Conservation (phyloP, 1,140 invertebrate species). For the Philotrypesis tridentata region DNA sequence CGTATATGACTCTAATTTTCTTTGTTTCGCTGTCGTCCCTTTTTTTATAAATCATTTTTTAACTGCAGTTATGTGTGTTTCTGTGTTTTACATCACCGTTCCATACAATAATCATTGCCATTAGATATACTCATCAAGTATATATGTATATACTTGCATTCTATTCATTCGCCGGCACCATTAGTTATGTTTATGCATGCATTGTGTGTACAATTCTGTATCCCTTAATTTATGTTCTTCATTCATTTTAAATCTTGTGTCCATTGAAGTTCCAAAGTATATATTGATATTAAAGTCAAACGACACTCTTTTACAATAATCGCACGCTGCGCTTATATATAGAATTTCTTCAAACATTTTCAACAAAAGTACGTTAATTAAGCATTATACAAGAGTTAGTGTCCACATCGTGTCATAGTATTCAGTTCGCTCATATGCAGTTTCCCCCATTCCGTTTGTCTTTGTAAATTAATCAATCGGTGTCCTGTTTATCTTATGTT, state of each 20-base stretch:
- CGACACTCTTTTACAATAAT: constrained; percentile 66
- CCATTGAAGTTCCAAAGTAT: constrained; percentile 65
- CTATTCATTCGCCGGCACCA: constrained; percentile 29
- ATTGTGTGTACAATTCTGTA: constrained; percentile 19
- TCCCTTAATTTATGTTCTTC: constrained; percentile 9
- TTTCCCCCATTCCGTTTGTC: neutral
- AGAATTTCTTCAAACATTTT: constrained; percentile 69
- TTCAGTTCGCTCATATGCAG: constrained; percentile 47
- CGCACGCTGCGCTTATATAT: constrained; percentile 63
- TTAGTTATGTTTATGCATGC: neutral
- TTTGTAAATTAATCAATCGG: constrained; percentile 33
- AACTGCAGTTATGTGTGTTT: constrained; percentile 19
- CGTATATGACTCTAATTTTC: constrained; percentile 19
- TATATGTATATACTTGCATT: constrained; percentile 36
- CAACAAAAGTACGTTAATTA: constrained; percentile 69
- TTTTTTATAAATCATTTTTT: constrained; percentile 30
- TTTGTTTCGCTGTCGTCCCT: neutral
- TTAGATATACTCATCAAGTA: constrained; percentile 23
- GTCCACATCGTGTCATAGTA: constrained; percentile 61
- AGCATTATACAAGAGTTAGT: constrained; percentile 68
- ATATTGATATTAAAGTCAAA: constrained; percentile 60
- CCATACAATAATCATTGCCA: constrained; percentile 27
- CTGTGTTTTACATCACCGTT: constrained; percentile 7
- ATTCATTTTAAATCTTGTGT: constrained; percentile 54
- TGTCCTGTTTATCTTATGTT: constrained; percentile 45